phyloP scores from a whole-genome alignment of 1,140 invertebrate species.

The Pemphigus obesinymphae region DNA sequence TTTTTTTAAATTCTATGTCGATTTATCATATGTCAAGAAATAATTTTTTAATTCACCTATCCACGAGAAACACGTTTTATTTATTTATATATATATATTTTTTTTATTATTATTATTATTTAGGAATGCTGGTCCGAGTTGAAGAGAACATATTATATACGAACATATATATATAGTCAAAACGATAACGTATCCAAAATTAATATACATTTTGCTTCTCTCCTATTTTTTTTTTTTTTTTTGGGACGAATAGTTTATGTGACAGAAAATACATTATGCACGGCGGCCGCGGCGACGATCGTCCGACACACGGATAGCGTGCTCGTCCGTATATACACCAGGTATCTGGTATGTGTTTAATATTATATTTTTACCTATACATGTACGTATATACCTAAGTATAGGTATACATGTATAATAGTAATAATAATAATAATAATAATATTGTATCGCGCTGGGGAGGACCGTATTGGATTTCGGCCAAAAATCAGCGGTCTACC shows the following conservation, averaged over 20 bases:
- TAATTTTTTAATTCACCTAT: constrained; percentile 31
- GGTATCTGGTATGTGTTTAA: not conserved
- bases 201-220: constrained; percentile 12
- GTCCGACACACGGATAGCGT: not conserved
- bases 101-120: not conserved
- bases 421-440: no score
- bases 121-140: not conserved
- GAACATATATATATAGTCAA: not conserved
- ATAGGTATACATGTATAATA: not conserved
- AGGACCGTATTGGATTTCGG: not conserved
- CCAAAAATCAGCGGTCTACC: constrained; percentile 23
- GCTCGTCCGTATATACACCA: not conserved
- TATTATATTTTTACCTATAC: no score
- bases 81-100: not conserved
- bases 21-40: constrained; percentile 22
- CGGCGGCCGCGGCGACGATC: not conserved
- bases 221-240: not conserved
- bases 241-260: constrained; percentile 34
- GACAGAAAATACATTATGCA: constrained; percentile 32
- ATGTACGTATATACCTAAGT: not conserved
- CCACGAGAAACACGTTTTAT: constrained; percentile 8
- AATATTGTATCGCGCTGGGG: not conserved
- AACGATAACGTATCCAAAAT: constrained; percentile 14
- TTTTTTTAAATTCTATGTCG: constrained; percentile 14
- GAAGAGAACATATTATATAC: not conserved